phyloP scores from a whole-genome alignment of 2,113 vertebrate genomes.

The Sylvia atricapilla region DNA sequence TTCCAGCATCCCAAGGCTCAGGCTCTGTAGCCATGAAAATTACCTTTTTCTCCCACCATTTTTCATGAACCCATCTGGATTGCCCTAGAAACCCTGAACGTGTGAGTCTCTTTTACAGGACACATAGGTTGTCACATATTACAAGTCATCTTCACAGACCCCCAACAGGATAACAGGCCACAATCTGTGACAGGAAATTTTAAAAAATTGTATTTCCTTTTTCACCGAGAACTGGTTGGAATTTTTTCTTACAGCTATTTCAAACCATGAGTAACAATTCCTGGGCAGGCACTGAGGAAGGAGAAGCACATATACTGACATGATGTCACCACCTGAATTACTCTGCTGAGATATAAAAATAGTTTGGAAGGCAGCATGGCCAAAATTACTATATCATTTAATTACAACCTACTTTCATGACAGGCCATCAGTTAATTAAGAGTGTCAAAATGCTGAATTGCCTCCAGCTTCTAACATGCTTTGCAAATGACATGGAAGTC shows the following conservation, averaged over 20 bases:
- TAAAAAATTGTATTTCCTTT: neutral
- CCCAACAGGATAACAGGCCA: neutral
- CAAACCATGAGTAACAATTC: neutral
- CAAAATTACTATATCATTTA: conserved; percentile 48
- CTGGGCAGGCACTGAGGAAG: neutral
- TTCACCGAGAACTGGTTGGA: neutral
- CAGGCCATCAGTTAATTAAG: conserved; percentile 54
- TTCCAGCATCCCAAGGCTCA: neutral
- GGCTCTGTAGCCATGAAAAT: neutral
- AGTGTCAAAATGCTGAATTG: conserved; percentile 56
- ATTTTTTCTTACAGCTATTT: conserved; percentile 17
- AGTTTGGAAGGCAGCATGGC: conserved; percentile 14
- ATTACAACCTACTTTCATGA: conserved; percentile 49
- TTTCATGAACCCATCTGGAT: neutral
- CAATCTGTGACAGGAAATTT: neutral
- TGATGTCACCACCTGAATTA: conserved; percentile 30
- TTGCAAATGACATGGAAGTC: conserved; percentile 41
- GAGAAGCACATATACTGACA: neutral
- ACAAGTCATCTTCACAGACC: neutral
- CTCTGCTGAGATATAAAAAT: conserved; percentile 17
- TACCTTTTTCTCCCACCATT: neutral
- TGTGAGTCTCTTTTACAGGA: neutral
- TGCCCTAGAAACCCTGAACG: neutral
- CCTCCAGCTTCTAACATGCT: conserved; percentile 37
- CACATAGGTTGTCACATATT: neutral